Conservation (phyloP, 2,888 invertebrate species). For the Toxonevra muliebris region DNA sequence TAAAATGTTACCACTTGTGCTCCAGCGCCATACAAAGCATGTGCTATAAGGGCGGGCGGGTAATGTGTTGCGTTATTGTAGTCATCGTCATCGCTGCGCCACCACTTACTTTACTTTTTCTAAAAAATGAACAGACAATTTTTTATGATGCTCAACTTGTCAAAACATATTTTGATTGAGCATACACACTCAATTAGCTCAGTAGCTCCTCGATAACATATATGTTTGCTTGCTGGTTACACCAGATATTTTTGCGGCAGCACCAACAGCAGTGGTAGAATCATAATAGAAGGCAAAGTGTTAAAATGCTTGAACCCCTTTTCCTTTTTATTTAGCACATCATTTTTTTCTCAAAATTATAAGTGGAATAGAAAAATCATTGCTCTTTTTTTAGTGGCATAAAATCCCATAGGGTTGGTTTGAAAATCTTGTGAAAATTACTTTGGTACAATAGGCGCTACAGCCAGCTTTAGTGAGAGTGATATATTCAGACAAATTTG, state of each 20-base stretch:
- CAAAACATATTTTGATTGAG: slow-evolving; percentile 62
- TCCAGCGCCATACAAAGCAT: slow-evolving; percentile 7
- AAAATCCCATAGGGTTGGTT: background rate
- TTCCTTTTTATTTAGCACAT: background rate
- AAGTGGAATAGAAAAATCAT: slow-evolving; percentile 11
- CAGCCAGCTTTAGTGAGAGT: background rate
- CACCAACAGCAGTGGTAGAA: too few relatives aligned
- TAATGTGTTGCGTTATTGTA: background rate
- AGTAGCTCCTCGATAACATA: background rate
- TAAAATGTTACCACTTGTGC: slow-evolving; percentile 63
- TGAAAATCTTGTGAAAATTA: background rate
- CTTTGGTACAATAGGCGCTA: background rate
- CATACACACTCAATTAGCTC: slow-evolving; percentile 25
- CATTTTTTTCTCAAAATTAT: background rate
- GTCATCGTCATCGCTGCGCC: background rate
- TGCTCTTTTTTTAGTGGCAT: background rate
- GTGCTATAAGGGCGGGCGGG: slow-evolving; percentile 5
- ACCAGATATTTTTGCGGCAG: too few relatives aligned
- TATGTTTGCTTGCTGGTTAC: background rate
- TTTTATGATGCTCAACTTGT: slow-evolving; percentile 59
- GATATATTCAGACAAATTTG: background rate
- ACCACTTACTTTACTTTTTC: slow-evolving; percentile 1
- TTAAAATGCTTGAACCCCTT: slow-evolving; percentile 2
- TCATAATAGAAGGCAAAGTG: background rate
- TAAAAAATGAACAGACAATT: slow-evolving; percentile 49